Conservation (phyloP, 64 coral and sea anemone genomes). For the Orbicella faveolata region DNA sequence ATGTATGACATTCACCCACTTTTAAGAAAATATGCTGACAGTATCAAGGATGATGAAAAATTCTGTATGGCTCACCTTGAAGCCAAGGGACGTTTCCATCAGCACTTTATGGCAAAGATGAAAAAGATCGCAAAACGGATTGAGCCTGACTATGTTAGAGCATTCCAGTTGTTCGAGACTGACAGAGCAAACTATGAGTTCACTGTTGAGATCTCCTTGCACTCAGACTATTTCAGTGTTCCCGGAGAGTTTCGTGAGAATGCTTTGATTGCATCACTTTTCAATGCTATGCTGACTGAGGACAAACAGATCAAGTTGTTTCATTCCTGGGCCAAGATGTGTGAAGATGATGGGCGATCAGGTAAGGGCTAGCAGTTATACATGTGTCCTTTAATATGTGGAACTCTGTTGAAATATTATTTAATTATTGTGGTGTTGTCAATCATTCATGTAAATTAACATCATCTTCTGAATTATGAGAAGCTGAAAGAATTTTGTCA, state of each 20-base stretch:
- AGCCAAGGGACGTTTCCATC: constrained; percentile 22
- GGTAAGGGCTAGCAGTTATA: too few relatives aligned
- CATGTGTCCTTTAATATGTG: too few relatives aligned
- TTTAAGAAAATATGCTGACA: constrained; percentile 5
- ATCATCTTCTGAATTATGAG: too few relatives aligned
- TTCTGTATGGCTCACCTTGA: background rate
- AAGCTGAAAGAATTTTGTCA: too few relatives aligned
- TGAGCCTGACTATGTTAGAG: constrained; percentile 22
- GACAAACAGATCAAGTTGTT: too few relatives aligned
- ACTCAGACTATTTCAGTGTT: constrained; percentile 7
- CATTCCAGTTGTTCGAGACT: background rate
- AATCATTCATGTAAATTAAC: too few relatives aligned
- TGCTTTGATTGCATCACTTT: constrained; percentile 21
- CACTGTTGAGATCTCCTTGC: constrained; percentile 44
- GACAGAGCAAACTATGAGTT: constrained; percentile 38
- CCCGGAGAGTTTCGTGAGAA: constrained; percentile 35
- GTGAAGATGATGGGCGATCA: too few relatives aligned
- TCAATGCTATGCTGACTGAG: background rate
- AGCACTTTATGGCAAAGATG: background rate
- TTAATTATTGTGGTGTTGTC: too few relatives aligned
- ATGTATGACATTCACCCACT: constrained; percentile 34
- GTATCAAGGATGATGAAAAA: background rate
- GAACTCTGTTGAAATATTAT: too few relatives aligned
- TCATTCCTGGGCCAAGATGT: too few relatives aligned
- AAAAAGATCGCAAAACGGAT: background rate